Evolutionary conservation across 2,888 invertebrate species (phyloP), one percentile per base, ranked within the genome.

Genomic region (Cactoblastis cactorum): DNA sequence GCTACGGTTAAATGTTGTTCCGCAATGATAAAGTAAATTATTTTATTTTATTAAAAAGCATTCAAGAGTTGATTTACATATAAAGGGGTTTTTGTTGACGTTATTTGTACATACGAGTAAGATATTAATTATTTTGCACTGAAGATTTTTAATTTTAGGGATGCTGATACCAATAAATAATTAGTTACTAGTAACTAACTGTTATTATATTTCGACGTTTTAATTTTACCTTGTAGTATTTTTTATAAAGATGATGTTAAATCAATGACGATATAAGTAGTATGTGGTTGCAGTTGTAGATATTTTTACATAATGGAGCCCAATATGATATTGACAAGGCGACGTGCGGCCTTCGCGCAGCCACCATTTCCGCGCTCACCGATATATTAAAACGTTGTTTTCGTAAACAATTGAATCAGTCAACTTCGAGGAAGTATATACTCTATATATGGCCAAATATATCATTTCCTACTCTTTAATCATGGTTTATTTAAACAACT

Each of bases 351-450:
- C 69, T 73, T 71, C 69, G 55, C 57, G 51, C 45, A 54, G 55
- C 65, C 61, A 63, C 61, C 58, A 57, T 64, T 69, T 71, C 71
- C 69, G 71, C 59, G 67, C 33, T 57, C 58, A 55, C 55, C 55
- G 52, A 53, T 43, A 28, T 9, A 28, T 28, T 28, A 46, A 50
- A 33, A 50, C 37, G 35, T 37, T 49, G 28, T 54, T 48, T 49
- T 51, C 34, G 39, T 49, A 49, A 50, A 49, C 50, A 52, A 46
- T 41, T 34, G 43, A 49, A 33, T 12, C 18, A 17, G 18, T 39
- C 15, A 49, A 32, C 22, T 5, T 41, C 14, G 17, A 39, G 49
- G 49, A 49, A 49, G 49, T 47, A 47, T 49, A 48, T 39, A 46
- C 48, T 28, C 11, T 43, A 28, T 43, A 28, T 22, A 43, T 11